phyloP scores from a whole-genome alignment of 2,113 vertebrate genomes.

The Dipodomys ordii region DNA sequence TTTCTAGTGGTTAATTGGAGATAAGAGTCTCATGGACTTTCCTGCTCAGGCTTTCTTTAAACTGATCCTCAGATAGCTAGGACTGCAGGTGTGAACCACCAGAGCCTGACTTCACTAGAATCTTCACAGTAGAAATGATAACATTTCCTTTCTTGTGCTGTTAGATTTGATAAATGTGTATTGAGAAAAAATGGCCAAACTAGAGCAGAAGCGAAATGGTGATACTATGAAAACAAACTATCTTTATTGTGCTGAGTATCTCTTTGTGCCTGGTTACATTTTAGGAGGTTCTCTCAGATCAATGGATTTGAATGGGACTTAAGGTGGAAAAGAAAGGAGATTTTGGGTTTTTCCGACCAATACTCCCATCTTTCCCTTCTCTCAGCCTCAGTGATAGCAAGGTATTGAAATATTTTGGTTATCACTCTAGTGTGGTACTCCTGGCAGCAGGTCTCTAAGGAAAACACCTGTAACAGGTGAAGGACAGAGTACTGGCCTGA shows the following conservation, averaged over 20 bases:
- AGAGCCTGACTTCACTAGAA: not conserved
- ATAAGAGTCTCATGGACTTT: no score
- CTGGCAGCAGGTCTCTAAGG: not conserved
- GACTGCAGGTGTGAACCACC: no score
- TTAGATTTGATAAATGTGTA: not conserved
- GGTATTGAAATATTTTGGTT: not conserved
- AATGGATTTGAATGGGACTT: not conserved
- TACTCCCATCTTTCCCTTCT: not conserved
- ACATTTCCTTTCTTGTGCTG: not conserved
- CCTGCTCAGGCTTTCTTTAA: no score
- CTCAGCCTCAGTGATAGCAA: not conserved
- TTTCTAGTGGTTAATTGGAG: no score
- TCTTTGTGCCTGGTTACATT: not conserved
- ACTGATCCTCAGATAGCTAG: no score
- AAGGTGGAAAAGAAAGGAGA: no score
- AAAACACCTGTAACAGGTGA: not conserved
- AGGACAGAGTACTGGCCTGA: not conserved
- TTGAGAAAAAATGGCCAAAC: not conserved
- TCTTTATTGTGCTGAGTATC: not conserved
- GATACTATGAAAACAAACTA: not conserved
- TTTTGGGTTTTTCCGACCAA: not conserved
- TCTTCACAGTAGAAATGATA: not conserved
- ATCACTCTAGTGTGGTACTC: not conserved
- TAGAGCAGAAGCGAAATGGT: not conserved
- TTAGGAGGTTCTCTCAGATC: not conserved